Evolutionary conservation across 2,113 vertebrate species (phyloP).

Genomic region (Percopsis transmontana): DNA sequence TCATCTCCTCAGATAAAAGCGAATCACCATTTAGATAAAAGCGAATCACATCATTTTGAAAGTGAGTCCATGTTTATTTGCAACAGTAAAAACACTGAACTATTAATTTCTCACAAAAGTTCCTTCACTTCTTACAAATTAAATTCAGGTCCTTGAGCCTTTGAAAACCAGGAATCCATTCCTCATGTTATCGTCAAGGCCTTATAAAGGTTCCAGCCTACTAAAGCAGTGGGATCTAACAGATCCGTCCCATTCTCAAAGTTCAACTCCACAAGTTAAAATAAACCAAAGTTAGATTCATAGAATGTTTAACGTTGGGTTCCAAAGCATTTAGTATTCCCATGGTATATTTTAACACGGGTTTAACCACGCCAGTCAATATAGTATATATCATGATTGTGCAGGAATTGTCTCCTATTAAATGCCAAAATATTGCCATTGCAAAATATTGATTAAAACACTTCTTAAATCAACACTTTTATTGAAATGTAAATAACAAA

Average conservation of each 20-base stretch:
- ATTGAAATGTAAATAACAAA: too few species aligned
- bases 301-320: background rate
- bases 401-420: too few species aligned
- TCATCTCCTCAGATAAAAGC: slow-evolving; percentile 21
- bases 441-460: too few species aligned
- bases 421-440: too few species aligned
- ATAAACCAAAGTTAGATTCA: slow-evolving; percentile 7
- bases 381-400: slow-evolving; percentile 27
- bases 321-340: slow-evolving; percentile 26
- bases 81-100: slow-evolving; percentile 46
- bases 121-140: slow-evolving; percentile 13
- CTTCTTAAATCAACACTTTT: too few species aligned
- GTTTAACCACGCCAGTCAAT: slow-evolving; percentile 24
- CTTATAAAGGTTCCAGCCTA: slow-evolving; percentile 8
- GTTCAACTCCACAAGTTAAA: slow-evolving; percentile 2
- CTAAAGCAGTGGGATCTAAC: background rate
- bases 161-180: slow-evolving; percentile 23
- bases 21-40: slow-evolving; percentile 31
- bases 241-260: slow-evolving; percentile 14
- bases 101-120: background rate
- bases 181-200: background rate
- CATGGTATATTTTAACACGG: slow-evolving; percentile 26
- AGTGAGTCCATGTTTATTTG: slow-evolving; percentile 46
- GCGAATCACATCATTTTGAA: slow-evolving; percentile 30
- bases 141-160: slow-evolving; percentile 7